Percentiles rank a stretch among this genome's conserved stretches.
Conservation (phyloP, 2,797 vertebrate genomes). For the Onychomys torridus region DNA sequence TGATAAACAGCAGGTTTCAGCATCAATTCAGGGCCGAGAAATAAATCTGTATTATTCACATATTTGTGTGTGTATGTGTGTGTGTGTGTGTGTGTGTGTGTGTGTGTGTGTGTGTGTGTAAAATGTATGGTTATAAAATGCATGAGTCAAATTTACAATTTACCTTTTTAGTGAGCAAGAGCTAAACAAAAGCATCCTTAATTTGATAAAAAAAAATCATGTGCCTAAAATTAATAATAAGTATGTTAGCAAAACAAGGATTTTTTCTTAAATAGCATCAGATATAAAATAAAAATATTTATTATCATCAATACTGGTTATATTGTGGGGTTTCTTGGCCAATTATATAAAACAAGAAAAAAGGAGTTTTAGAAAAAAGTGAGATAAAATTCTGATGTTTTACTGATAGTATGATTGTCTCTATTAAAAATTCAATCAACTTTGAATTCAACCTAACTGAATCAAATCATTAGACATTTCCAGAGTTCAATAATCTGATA, state of each 20-base stretch:
- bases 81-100: too few species aligned
- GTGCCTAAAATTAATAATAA: not conserved
- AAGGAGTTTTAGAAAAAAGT: not conserved
- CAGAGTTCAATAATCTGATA: conserved; percentile 19
- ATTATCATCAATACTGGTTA: not conserved
- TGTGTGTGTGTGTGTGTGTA: not conserved
- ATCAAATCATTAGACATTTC: not conserved
- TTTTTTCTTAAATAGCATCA: conserved; percentile 19
- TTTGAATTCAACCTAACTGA: not conserved
- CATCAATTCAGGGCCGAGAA: not conserved
- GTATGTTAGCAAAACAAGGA: not conserved
- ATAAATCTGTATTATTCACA: not conserved
- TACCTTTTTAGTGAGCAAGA: not conserved
- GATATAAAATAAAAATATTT: not conserved
- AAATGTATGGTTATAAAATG: not conserved
- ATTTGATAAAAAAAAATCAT: not conserved
- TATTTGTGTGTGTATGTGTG: not conserved
- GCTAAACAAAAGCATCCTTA: conserved; percentile 19
- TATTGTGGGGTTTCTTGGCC: not conserved
- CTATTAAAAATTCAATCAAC: not conserved
- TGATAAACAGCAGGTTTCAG: not conserved
- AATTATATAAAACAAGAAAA: conserved; percentile 42
- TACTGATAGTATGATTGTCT: not conserved
- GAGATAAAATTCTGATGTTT: not conserved
- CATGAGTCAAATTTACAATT: not conserved